phyloP scores from a whole-genome alignment of 2,888 invertebrate species.

The Rhabditoides inermis region DNA sequence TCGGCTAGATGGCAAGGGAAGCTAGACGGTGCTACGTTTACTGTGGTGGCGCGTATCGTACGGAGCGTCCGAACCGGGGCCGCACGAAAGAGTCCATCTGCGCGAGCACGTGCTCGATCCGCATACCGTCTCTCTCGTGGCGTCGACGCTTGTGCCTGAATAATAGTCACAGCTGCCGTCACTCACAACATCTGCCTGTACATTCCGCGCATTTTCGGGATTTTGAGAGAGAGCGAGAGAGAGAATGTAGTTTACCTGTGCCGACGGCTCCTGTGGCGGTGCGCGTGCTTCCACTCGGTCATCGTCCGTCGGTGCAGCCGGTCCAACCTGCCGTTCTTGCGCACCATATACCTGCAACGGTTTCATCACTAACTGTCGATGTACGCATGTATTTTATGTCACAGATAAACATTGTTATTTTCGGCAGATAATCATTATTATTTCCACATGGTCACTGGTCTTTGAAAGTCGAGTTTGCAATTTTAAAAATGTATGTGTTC shows the following conservation, averaged over 20 bases:
- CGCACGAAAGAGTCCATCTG: slow-evolving; percentile 30
- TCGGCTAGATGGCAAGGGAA: too few species aligned
- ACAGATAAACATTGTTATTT: too few species aligned
- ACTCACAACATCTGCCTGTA: too few species aligned
- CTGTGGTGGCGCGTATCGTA: slow-evolving; percentile 3
- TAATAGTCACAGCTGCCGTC: too few species aligned
- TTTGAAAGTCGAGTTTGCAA: too few species aligned
- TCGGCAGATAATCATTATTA: too few species aligned
- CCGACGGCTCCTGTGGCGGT: slow-evolving; percentile 18
- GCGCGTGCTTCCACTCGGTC: slow-evolving; percentile 26
- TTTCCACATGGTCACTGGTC: too few species aligned
- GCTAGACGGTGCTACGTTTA: too few species aligned
- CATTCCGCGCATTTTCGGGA: slow-evolving; percentile 5
- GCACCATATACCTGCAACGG: slow-evolving; percentile 28
- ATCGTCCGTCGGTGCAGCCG: slow-evolving; percentile 25
- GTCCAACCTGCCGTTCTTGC: slow-evolving; percentile 27
- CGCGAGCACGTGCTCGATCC: slow-evolving; percentile 23
- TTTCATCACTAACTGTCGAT: too few species aligned
- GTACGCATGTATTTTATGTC: too few species aligned
- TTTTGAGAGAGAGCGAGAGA: slow-evolving; percentile 6
- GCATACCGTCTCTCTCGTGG: slow-evolving; percentile 26
- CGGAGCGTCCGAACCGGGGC: slow-evolving; percentile 24
- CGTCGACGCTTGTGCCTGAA: slow-evolving; percentile 21
- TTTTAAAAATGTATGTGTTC: too few species aligned
- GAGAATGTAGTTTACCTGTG: slow-evolving; percentile 16